Conservation (phyloP, 2,113 vertebrate species). For the Sander lucioperca region DNA sequence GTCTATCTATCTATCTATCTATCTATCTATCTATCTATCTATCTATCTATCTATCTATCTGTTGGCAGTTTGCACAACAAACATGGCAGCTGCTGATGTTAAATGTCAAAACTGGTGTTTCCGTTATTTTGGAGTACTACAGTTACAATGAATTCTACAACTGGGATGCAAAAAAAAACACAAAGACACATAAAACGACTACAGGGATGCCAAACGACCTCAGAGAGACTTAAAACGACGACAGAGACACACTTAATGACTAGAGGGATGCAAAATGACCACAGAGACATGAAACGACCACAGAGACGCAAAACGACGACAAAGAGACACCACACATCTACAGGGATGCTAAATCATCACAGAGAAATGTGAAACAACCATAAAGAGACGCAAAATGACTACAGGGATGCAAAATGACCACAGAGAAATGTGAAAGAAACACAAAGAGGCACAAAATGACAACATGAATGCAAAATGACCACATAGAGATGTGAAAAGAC, state of each 20-base stretch:
- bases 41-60: too few species aligned
- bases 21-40: too few species aligned
- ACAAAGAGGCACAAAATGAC: neutral
- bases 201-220: too few species aligned
- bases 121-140: neutral
- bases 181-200: too few species aligned
- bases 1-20: too few species aligned
- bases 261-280: neutral
- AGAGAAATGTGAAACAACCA: too few species aligned
- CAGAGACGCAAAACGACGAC: neutral
- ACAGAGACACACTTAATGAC: neutral
- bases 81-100: neutral
- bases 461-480: neutral
- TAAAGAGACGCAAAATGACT: neutral
- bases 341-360: too few species aligned
- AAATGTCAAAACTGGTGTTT: neutral
- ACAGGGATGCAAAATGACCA: neutral
- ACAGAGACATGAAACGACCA: neutral
- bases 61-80: neutral
- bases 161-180: too few species aligned
- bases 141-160: neutral
- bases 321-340: too few species aligned
- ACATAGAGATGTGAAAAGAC: neutral
- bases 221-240: neutral
- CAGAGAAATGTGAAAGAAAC: neutral